Conservation (phyloP, 92 coral and sea anemone genomes). For the Zoanthus solanderi region DNA sequence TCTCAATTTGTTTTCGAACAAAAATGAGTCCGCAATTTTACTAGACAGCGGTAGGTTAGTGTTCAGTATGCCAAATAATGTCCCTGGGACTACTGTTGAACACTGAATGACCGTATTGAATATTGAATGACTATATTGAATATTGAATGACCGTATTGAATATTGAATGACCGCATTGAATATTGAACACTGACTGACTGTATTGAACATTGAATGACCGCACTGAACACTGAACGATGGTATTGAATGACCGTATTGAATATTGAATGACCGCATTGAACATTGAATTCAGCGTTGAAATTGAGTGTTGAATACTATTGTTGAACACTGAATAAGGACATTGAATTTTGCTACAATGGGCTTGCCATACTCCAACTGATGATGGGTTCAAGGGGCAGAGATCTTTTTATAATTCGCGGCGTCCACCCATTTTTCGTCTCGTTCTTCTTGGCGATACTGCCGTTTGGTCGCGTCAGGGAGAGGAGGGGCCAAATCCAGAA, state of each 20-base stretch:
- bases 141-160: no score
- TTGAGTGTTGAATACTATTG: background rate
- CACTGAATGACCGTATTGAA: no score
- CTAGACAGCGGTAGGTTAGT: constrained; percentile 18
- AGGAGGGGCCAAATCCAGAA: background rate
- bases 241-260: constrained; percentile 23
- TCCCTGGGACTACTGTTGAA: constrained; percentile 20
- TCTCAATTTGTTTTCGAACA: background rate
- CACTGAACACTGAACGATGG: no score
- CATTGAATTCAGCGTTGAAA: constrained; percentile 21
- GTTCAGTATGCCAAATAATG: background rate
- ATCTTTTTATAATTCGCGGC: no score
- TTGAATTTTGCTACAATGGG: no score
- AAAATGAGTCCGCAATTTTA: background rate
- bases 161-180: no score
- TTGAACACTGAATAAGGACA: no score
- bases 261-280: constrained; percentile 22
- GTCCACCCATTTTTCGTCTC: background rate
- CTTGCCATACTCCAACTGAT: no score
- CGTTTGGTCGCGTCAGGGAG: background rate
- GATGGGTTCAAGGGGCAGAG: no score
- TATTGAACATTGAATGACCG: no score
- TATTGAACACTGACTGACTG: no score
- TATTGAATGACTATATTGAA: no score
- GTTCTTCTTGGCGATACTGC: background rate